Conservation (phyloP, 1,140 invertebrate species). For the Caenorhabditis elegans region DNA sequence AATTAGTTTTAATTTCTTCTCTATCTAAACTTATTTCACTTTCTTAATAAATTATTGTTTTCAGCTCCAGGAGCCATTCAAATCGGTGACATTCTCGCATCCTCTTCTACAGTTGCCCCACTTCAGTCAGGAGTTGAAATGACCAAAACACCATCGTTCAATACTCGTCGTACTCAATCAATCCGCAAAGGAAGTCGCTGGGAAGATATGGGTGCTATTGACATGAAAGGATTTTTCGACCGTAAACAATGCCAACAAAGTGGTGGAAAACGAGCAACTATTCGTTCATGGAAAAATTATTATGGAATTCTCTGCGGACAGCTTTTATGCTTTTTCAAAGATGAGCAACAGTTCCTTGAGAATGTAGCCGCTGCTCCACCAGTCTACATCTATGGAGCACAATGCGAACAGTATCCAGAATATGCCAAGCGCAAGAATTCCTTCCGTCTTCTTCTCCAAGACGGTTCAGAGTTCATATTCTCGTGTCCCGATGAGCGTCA, state of each 20-base stretch:
- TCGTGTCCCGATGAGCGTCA: conserved; percentile 75
- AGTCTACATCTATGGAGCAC: conserved; percentile 75
- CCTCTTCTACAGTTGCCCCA: not conserved
- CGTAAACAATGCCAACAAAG: conserved; percentile 90
- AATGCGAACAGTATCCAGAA: conserved; percentile 71
- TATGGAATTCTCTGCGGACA: conserved; percentile 94
- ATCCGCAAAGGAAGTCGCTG: conserved; percentile 77
- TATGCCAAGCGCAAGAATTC: conserved; percentile 93
- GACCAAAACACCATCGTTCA: conserved; percentile 85
- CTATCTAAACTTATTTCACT: not conserved
- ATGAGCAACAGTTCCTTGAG: conserved; percentile 72
- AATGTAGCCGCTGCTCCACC: conserved; percentile 84
- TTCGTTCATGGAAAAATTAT: conserved; percentile 90
- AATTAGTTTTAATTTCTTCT: not conserved
- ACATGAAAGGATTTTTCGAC: conserved; percentile 75
- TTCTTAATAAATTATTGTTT: not conserved
- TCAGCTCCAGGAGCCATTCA: conserved; percentile 1
- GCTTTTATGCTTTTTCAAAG: conserved; percentile 91
- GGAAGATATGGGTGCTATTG: conserved; percentile 71
- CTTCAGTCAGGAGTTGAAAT: not conserved
- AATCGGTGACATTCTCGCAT: conserved; percentile 19
- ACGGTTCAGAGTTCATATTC: conserved; percentile 90
- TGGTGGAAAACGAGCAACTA: conserved; percentile 88
- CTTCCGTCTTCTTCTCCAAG: conserved; percentile 74
- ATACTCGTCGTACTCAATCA: conserved; percentile 83